Evolutionary conservation across 2,888 invertebrate genomes (phyloP), one percentile per base, ranked within the genome.

Genomic region (Rhagonycha lutea): DNA sequence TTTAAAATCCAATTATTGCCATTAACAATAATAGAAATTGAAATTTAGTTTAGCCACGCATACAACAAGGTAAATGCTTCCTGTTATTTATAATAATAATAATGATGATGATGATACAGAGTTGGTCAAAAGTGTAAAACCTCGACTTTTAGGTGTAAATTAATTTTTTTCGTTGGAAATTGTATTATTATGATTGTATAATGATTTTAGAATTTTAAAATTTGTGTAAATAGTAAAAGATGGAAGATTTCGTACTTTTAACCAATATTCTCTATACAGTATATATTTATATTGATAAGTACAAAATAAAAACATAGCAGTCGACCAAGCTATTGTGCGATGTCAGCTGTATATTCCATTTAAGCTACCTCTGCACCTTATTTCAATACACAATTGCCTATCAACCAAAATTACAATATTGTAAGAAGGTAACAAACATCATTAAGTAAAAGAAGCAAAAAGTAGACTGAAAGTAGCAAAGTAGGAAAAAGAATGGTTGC

Each of bases 21-120:
- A 28, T 26, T 68, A 68, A 28, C 68, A 68, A 29, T 72, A 47
- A 62, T 65, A 65, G 63, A 75, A 76, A 78, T 73, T 69, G 47
- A 47, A 75, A 47, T 63, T 73, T 77, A 79, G 77, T 81, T 74
- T 78, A 79, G 80, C 81, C 80, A 80, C 79, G 78, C 80, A 80
- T 81, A 84, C 83, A 47, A 47, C 47, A 85, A 85, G 86, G 86
- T 86, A 83, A 86, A 86, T 87, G 86, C 86, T 87, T 87, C 86
- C 86, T 87, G 85, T 86, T 86, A 83, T 83, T 84, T 83, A 82
- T 83, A 82, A 81, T 83, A 81, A 82, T 47, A 47, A 47, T n/a
- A n/a, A 47, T 47, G 47, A 47, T 47, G 47, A n/a, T 47, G 47
- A 47, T 47, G 47, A 68, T 68, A 47, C 47, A 47, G 47, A 47